phyloP scores from a whole-genome alignment of 2,888 invertebrate species.

The Catocala nupta region DNA sequence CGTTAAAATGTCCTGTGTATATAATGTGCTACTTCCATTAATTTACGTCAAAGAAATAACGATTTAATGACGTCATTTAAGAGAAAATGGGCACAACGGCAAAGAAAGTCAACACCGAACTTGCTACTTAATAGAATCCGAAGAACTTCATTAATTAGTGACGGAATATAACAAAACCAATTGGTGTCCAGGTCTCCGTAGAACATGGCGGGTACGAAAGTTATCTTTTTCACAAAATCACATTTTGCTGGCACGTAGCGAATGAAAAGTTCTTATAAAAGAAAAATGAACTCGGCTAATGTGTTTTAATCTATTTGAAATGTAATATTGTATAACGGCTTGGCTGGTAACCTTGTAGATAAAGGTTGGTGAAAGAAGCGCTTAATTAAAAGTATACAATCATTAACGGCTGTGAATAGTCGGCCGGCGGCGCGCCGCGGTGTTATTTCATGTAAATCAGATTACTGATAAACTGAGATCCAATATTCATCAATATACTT shows the following conservation, averaged over 20 bases:
- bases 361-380: constrained; percentile 30
- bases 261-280: constrained; percentile 16
- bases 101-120: constrained; percentile 42
- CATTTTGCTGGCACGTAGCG: constrained; percentile 18
- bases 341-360: constrained; percentile 14
- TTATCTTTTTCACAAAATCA: constrained; percentile 17
- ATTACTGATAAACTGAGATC: constrained; percentile 35
- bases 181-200: constrained; percentile 16
- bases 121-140: constrained; percentile 38
- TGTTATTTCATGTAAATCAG: constrained; percentile 35
- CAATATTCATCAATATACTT: constrained; percentile 12
- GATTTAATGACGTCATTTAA: constrained; percentile 32
- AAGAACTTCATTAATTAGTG: constrained; percentile 46
- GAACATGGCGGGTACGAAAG: constrained; percentile 21
- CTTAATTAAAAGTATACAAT: constrained; percentile 50
- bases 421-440: constrained; percentile 13
- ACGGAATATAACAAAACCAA: constrained; percentile 36
- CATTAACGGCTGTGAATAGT: constrained; percentile 27
- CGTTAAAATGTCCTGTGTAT: constrained; percentile 2
- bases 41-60: constrained; percentile 25
- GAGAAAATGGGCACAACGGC: constrained; percentile 29
- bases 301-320: constrained; percentile 33
- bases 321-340: constrained; percentile 23
- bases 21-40: constrained; percentile 19
- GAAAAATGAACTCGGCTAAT: constrained; percentile 12